Conservation (phyloP, 1,140 invertebrate genomes). For the Dendrolimus punctatus region DNA sequence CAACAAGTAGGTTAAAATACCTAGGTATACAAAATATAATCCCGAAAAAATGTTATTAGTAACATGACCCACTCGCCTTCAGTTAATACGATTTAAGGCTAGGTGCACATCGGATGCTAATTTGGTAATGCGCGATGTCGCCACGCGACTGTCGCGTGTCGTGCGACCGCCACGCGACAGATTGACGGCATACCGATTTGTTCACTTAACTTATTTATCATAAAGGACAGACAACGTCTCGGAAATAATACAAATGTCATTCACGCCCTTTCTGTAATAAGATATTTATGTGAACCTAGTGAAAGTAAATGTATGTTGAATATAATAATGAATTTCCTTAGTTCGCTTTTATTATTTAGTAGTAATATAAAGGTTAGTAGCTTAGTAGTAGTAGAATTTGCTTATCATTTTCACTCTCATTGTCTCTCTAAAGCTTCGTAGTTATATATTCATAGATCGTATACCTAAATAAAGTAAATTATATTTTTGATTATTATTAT, state of each 20-base stretch:
- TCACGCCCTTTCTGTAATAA: conserved; percentile 20
- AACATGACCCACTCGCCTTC: conserved; percentile 28
- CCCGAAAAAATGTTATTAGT: conserved; percentile 20
- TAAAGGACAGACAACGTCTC: conserved; percentile 26
- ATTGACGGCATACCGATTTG: conserved; percentile 49
- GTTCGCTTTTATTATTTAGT: too few relatives aligned
- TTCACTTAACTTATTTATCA: conserved; percentile 56
- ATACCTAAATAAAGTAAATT: too few relatives aligned
- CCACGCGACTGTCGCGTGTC: conserved; percentile 43
- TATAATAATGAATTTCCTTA: too few relatives aligned
- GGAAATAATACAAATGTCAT: conserved; percentile 26
- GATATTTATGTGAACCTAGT: conserved; percentile 8
- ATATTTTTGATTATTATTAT: too few relatives aligned
- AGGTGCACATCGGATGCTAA: conserved; percentile 57
- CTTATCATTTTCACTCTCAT: too few relatives aligned
- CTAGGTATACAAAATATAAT: conserved; percentile 2
- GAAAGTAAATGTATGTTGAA: too few relatives aligned
- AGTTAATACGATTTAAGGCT: conserved; percentile 48
- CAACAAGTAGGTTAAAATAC: too few relatives aligned
- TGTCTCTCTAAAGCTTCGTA: too few relatives aligned
- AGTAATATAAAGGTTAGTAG: too few relatives aligned
- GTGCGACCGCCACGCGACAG: conserved; percentile 24
- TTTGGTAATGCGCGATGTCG: conserved; percentile 57
- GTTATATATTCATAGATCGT: too few relatives aligned
- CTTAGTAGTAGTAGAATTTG: too few relatives aligned